Conservation (phyloP, 2,113 vertebrate genomes). For the Hippopotamus amphibius region DNA sequence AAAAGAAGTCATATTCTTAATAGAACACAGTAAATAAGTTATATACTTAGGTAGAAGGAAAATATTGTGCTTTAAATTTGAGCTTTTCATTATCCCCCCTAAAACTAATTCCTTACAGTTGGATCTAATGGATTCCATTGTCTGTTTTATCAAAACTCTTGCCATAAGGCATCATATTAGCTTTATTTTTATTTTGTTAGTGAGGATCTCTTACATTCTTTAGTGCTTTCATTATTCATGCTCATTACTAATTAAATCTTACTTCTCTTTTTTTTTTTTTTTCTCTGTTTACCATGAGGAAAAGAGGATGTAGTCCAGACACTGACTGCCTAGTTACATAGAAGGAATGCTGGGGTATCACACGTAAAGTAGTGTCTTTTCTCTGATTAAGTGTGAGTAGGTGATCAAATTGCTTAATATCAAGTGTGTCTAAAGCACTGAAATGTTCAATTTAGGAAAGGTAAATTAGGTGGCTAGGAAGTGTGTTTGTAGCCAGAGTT, state of each 20-base stretch:
- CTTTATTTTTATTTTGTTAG: neutral
- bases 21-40: neutral
- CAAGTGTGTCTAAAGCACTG: neutral
- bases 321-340: neutral
- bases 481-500: neutral
- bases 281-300: neutral
- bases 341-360: neutral
- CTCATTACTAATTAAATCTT: neutral
- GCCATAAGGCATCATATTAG: neutral
- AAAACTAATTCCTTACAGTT: neutral
- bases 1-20: neutral
- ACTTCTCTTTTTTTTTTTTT: neutral
- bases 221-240: neutral
- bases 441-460: constrained; percentile 7
- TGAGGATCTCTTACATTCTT: neutral
- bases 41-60: neutral
- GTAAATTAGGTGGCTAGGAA: neutral
- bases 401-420: neutral
- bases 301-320: neutral
- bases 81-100: neutral
- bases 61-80: neutral
- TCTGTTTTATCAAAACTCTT: neutral
- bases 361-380: neutral
- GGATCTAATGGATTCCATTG: neutral
- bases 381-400: neutral